Conservation (phyloP, 1,140 invertebrate genomes). For the Subanguina moxae region DNA sequence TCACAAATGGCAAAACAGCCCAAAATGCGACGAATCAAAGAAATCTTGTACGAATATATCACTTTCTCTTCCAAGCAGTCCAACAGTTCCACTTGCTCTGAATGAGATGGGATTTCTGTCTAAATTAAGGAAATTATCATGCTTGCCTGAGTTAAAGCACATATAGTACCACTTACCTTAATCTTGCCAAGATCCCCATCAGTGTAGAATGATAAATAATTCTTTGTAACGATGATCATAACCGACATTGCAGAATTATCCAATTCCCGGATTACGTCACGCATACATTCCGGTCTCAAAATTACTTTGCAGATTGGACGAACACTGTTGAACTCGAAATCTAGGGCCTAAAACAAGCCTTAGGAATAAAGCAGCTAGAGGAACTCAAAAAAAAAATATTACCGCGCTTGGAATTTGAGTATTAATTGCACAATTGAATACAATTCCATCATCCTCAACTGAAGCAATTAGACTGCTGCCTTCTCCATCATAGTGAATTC, state of each 20-base stretch:
- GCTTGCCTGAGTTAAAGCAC: neutral
- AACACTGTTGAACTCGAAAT: conserved; percentile 16
- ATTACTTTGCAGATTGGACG: conserved; percentile 8
- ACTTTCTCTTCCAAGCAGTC: conserved; percentile 2
- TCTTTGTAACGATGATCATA: conserved; percentile 5
- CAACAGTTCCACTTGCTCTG: conserved; percentile 13
- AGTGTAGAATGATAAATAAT: conserved; percentile 12
- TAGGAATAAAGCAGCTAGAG: no score
- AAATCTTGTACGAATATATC: neutral
- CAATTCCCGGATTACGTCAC: conserved; percentile 11
- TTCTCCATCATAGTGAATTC: conserved; percentile 18
- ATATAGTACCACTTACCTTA: conserved; percentile 4
- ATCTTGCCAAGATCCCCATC: conserved; percentile 15
- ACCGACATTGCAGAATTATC: neutral
- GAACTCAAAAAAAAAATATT: no score
- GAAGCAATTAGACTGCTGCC: conserved; percentile 6
- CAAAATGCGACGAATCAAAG: conserved; percentile 9
- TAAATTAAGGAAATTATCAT: neutral
- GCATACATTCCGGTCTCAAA: conserved; percentile 11
- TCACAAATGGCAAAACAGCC: conserved; percentile 9
- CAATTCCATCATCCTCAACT: conserved; percentile 15
- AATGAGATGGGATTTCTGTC: conserved; percentile 17
- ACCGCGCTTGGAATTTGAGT: conserved; percentile 15
- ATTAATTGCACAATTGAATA: conserved; percentile 12
- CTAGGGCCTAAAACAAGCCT: conserved; percentile 1